Base-by-base conservation (phyloP, 2,888 invertebrate species). In the Sphaerophoria rueppellii region DNA sequence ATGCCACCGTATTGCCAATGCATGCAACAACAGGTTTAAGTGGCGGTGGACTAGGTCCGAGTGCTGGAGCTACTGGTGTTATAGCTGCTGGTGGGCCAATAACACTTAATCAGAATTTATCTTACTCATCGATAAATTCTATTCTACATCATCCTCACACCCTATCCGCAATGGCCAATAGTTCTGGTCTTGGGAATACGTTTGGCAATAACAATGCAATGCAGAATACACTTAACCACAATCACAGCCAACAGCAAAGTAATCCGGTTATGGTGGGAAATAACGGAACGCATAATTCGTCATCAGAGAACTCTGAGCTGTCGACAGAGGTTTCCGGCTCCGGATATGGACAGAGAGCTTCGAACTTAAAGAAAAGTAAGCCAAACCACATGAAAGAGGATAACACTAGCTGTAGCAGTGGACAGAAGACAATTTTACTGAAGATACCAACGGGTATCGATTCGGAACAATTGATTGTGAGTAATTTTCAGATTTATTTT, bases 231-330 rank as follows among this genome's bases (percentile, higher is more conserved):
- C 74, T 50, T 50, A 67, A 77, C 67, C 72, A 79, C 69, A 81
- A 86, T 67, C 67, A 70, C 24, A 24, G 24, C 67, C 71, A 83
- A 58, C 76, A 87, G 35, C 73, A 78, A 50, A 75, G 63, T 63
- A 73, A 80, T 60, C 80, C 85, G n/a, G 87, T 87, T 46, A 87
- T 87, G 50, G 63, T 76, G 50, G 65, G 63, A 57, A 79, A 87
- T 81, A 69, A 87, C 88, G 87, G 81, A 71, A 61, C 88, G 0
- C 88, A 89, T 80, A 89, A 89, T 82, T 91, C 92, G 14, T 92
- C 92, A 34, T 91, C 92, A 4, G 92, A 92, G 63, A 92, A 91
- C 79, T 92, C 92, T 0, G 92, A 91, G 61, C 89, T 90, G 61
- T 92, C 91, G 24, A 48, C 89, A 65, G 91, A 90, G 87, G 88